Conservation (phyloP, 1,140 invertebrate species). For the Zaprionus africanus region DNA sequence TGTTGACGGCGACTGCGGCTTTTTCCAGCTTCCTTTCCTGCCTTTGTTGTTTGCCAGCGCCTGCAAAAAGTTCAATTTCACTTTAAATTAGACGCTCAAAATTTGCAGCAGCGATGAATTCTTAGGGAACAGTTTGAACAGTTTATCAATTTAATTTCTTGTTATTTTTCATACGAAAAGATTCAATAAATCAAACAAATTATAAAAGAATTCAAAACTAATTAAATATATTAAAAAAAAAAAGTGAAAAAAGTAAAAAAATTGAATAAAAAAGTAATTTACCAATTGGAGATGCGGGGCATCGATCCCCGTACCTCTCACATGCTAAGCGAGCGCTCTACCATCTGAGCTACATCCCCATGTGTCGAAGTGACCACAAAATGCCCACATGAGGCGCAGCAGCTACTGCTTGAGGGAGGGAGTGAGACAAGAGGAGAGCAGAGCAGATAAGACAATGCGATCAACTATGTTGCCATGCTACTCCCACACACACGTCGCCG, state of each 20-base stretch:
- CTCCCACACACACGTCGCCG: constrained; percentile 4
- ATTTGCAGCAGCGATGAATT: neutral
- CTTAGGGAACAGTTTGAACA: too few relatives aligned
- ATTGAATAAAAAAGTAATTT: constrained; percentile 6
- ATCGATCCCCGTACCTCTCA: constrained; percentile 93
- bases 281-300: constrained; percentile 86
- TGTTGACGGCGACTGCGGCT: constrained; percentile 41
- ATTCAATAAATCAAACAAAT: too few relatives aligned
- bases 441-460: constrained; percentile 8
- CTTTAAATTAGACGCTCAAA: constrained; percentile 32
- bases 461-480: constrained; percentile 21
- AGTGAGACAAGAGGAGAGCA: neutral
- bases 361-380: neutral
- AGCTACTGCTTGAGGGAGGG: neutral
- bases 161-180: too few relatives aligned
- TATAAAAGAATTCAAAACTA: neutral
- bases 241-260: neutral
- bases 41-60: constrained; percentile 7
- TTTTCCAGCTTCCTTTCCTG: neutral
- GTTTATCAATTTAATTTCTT: too few relatives aligned
- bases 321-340: constrained; percentile 94
- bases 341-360: constrained; percentile 88
- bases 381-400: neutral
- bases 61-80: constrained; percentile 10
- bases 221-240: neutral